Evolutionary conservation across 2,888 invertebrate species (phyloP), one percentile per base, ranked within the genome.

Genomic region (Chrysomela aeneicollis): DNA sequence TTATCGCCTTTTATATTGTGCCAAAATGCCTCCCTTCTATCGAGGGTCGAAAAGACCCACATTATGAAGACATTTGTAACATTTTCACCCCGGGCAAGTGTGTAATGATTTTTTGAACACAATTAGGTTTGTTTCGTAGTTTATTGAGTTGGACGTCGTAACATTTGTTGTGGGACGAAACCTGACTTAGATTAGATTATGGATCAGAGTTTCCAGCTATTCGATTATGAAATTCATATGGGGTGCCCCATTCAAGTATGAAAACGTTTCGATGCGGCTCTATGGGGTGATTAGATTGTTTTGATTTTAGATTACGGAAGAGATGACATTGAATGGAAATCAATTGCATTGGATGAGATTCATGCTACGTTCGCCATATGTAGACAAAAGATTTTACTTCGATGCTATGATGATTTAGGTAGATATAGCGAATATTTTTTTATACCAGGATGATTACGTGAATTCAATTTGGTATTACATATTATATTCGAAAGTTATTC

Each of bases 91-190:
- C 78, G 73, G 78, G 81, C 81, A 78, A 76, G 71, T 71, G 72
- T 78, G 80, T 82, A 82, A 82, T 82, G 82, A 82, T 82, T 82
- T 82, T 82, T 82, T 81, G 79, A 81, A 82, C 81, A 78, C 82
- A 82, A 82, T 82, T 82, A 82, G 81, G 81, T 82, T 82, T 81
- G 81, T 82, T 82, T 79, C 78, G 78, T 78, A 76, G 73, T 79
- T 79, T 80, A 81, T 80, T 80, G 79, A 81, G 79, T 79, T 76
- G 73, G 79, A 80, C 80, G 77, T 77, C 76, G 75, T 71, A 75
- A 78, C 78, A 77, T 78, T 78, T 78, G 78, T 75, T 78, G 76
- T 75, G 77, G 76, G 76, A 70, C 71, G 73, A 71, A 71, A 73
- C 71, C 71, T 76, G 74, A 74, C 74, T 75, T 76, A 75, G 73